A percentile compares a stretch with the other conserved stretches of the same genome.
Conservation (phyloP, 1,140 invertebrate genomes). For the Trialeurodes vaporariorum region DNA sequence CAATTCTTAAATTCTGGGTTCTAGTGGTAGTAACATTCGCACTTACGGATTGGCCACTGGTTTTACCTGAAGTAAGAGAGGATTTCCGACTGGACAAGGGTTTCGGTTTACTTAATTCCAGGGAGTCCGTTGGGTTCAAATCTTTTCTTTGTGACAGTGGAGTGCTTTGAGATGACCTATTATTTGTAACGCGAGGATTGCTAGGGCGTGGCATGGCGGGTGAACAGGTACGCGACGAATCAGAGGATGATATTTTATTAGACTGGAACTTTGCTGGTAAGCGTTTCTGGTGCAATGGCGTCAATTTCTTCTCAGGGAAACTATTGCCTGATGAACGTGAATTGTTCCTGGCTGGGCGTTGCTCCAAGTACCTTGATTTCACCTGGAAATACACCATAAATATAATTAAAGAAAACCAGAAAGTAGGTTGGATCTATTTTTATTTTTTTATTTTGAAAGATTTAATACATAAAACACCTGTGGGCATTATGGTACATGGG, state of each 20-base stretch:
- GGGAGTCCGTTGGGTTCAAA: background rate
- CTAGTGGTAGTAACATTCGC: background rate
- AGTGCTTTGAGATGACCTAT: background rate
- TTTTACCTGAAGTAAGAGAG: background rate
- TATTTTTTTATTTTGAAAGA: too few relatives aligned
- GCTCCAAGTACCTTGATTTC: background rate
- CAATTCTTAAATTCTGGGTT: background rate
- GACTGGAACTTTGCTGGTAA: background rate
- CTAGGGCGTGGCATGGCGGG: too few relatives aligned
- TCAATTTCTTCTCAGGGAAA: background rate
- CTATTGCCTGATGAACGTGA: background rate
- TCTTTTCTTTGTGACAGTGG: background rate
- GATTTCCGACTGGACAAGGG: background rate
- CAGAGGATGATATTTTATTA: background rate
- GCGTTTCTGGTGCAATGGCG: background rate
- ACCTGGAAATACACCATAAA: too few relatives aligned
- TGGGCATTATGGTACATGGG: too few relatives aligned
- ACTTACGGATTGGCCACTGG: too few relatives aligned
- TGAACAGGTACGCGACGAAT: background rate
- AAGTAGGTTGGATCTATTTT: too few relatives aligned
- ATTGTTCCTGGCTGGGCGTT: background rate
- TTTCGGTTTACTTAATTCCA: background rate
- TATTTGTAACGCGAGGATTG: background rate
- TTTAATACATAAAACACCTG: too few relatives aligned
- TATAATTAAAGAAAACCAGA: too few relatives aligned